Base-by-base conservation (phyloP, 2,888 invertebrate species). In the Macrophya alboannulata region DNA sequence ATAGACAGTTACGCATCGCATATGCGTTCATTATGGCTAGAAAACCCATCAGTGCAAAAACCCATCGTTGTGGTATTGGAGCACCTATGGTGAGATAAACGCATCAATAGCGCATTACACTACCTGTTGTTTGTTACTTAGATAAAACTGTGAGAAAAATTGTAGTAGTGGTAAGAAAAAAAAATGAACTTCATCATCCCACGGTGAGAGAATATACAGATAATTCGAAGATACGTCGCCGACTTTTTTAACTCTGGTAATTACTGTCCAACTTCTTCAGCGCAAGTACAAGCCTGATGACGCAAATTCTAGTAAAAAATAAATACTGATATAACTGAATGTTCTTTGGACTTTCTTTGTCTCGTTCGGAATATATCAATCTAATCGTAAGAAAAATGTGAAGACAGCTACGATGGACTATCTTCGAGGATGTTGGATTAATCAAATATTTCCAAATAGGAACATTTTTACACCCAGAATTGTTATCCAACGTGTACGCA, bases 21-120 rank as follows among this genome's bases (percentile, higher is more conserved):
- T 96, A 96, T 43, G 96, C 96, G 91, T 96, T 96, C 84, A 95
- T 95, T 74, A 96, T 95, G 40, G 96, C 96, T 89, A 96, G 90
- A 87, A 96, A 94, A 5, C 96, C 95, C 96, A 96, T 96, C 82
- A 96, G 10, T n/a, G 81, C 81, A 10, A 81, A 81, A 9, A 81
- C 25, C 81, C 81, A 81, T 81, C 81, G 59, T 12, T 81, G 81
- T 17, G 81, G 43, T 17, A 81, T 62, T 1, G 81, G 81, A 40
- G 59, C 62, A 62, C 81, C 81, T 81, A 40, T 74, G 72, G 21
- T 21, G 10, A 45, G 45, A 4, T 21, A 40, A 71, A 40, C 4
- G 21, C 43, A 5, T 72, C 40, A 72, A 31, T 21, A 72, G 45
- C 25, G 21, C n/a, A 72, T 43, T 37, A 59, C 31, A 21, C 9